These are phyloP conservation scores for Osmerus eperlanus DNA, from an alignment of 2,113 vertebrate species.

Conservation along the genomic window DNA sequence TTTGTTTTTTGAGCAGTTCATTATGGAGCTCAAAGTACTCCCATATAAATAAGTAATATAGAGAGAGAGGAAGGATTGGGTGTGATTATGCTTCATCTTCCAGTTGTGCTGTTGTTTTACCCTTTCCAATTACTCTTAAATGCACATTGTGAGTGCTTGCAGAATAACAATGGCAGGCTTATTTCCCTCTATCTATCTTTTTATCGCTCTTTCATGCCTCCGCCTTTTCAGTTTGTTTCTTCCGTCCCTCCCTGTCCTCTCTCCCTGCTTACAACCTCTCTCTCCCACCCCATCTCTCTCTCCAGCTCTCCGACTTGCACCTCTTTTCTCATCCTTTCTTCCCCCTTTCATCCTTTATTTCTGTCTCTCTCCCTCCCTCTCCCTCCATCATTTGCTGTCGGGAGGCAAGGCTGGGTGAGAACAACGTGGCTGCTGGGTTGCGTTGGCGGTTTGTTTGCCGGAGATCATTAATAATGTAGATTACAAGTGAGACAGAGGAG, in stretches of 20 bases:
- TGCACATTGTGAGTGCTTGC: constrained; percentile 40
- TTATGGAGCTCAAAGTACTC: constrained; percentile 57
- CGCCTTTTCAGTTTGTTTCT: no score
- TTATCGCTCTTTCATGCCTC: background rate
- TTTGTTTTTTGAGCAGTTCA: constrained; percentile 56
- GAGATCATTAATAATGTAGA: constrained; percentile 46
- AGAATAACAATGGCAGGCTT: constrained; percentile 54
- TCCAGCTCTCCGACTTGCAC: background rate
- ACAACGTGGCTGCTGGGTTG: constrained; percentile 21
- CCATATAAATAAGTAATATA: constrained; percentile 58
- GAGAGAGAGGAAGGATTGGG: constrained; percentile 59
- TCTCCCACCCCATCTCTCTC: background rate
- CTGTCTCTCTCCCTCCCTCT: constrained; percentile 6
- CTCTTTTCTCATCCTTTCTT: background rate
- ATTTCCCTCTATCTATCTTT: background rate
- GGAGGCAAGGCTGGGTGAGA: constrained; percentile 15
- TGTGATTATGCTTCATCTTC: constrained; percentile 66
- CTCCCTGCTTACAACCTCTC: background rate
- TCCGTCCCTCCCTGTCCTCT: background rate
- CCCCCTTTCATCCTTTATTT: background rate
- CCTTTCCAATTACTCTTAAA: constrained; percentile 59
- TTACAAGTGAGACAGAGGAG: constrained; percentile 14
- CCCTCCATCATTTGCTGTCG: constrained; percentile 4
- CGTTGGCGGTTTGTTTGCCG: constrained; percentile 16
- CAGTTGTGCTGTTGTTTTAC: constrained; percentile 52